Conservation (phyloP, 2,113 vertebrate species). For the Brachypteracias leptosomus region DNA sequence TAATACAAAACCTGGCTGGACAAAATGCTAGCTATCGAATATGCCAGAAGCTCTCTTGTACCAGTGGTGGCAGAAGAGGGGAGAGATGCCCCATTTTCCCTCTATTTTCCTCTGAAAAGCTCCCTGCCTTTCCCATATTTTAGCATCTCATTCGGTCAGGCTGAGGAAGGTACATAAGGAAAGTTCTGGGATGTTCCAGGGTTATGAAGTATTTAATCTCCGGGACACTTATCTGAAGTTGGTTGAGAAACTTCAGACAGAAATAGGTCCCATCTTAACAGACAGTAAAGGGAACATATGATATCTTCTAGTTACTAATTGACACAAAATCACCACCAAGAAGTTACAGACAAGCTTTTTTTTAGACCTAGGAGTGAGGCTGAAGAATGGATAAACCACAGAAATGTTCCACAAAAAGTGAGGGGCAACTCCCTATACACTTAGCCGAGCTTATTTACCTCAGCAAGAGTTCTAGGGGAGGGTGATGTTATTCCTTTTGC, state of each 20-base stretch:
- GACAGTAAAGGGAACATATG: neutral
- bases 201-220: neutral
- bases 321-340: neutral
- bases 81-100: neutral
- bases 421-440: neutral
- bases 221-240: neutral
- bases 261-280: neutral
- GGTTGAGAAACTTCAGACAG: neutral
- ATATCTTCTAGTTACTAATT: neutral
- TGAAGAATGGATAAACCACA: neutral
- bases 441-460: neutral
- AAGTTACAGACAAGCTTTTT: neutral
- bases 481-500: neutral
- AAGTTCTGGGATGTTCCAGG: neutral
- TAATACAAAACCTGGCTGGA: neutral
- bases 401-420: neutral
- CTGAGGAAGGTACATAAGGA: neutral
- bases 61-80: neutral
- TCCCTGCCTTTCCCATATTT: neutral
- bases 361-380: neutral
- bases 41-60: neutral
- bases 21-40: neutral
- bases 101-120: neutral
- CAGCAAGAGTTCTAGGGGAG: neutral
- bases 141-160: neutral